A percentile compares a stretch with the other conserved stretches of the same genome.
phyloP scores from a whole-genome alignment of 1,140 invertebrate genomes.

The Orussus abietinus region DNA sequence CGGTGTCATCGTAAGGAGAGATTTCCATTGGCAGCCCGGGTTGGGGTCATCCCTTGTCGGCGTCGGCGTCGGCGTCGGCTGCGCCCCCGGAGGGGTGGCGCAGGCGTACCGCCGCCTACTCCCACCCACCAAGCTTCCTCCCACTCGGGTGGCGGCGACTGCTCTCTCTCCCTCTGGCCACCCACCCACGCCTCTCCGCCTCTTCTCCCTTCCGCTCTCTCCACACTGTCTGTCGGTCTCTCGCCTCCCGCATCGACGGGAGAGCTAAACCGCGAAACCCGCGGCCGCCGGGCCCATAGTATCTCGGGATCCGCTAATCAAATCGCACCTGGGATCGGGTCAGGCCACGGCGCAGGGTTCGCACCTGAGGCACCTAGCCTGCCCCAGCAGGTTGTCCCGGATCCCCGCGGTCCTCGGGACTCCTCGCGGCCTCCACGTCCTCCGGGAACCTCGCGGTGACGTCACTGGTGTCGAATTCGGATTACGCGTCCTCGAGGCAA shows the following conservation, averaged over 20 bases:
- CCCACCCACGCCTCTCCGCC: conserved; percentile 16
- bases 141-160: no score
- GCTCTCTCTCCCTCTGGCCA: conserved; percentile 1
- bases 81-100: conserved; percentile 27
- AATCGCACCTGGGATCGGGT: conserved; percentile 34
- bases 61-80: no score
- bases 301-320: conserved; percentile 39
- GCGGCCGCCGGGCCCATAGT: conserved; percentile 35
- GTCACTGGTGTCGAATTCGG: no score
- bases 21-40: no score
- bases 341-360: not conserved
- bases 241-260: conserved; percentile 10
- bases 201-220: conserved; percentile 10
- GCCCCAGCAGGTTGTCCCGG: no score
- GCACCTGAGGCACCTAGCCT: no score
- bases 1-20: no score
- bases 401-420: no score
- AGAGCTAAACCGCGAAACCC: conserved; percentile 23
- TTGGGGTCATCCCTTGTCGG: no score
- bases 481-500: no score
- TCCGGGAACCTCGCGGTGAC: no score
- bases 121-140: conserved; percentile 25
- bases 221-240: conserved; percentile 13
- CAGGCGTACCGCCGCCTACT: conserved; percentile 34
- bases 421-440: no score